Conservation (phyloP, 2,113 vertebrate species). For the Myocastor coypus region DNA sequence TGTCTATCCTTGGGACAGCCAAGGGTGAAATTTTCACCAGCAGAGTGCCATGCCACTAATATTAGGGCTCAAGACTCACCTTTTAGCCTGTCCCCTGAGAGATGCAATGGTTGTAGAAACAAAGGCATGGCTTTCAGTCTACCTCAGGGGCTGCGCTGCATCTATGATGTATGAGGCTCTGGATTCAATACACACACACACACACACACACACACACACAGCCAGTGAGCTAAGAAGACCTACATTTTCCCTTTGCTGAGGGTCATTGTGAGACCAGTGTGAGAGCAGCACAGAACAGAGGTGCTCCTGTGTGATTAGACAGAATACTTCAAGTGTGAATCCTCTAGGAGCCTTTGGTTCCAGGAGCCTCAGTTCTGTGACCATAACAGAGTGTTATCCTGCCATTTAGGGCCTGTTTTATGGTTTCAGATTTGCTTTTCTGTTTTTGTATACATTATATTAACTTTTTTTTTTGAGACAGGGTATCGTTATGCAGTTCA, state of each 20-base stretch:
- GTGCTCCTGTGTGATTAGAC: not conserved
- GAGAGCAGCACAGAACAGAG: not conserved
- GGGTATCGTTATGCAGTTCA: too few species aligned
- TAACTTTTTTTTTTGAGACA: not conserved
- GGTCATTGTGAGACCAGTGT: not conserved
- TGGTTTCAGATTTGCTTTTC: conserved; percentile 30
- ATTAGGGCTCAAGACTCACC: not conserved
- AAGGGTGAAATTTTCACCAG: not conserved
- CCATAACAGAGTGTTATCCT: not conserved
- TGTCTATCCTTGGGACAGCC: not conserved
- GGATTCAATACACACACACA: not conserved
- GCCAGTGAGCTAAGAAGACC: not conserved
- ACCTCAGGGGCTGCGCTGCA: not conserved
- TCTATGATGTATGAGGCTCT: not conserved
- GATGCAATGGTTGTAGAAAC: not conserved
- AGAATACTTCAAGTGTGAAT: not conserved
- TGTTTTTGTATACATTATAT: not conserved
- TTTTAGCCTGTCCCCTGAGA: not conserved
- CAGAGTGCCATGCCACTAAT: not conserved
- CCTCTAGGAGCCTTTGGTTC: not conserved
- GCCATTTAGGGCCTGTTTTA: not conserved
- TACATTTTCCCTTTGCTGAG: not conserved
- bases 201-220: not conserved
- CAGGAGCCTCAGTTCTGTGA: not conserved
- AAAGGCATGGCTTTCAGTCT: not conserved